Base-by-base conservation (phyloP, 2,113 vertebrate genomes). In the Mirounga angustirostris region DNA sequence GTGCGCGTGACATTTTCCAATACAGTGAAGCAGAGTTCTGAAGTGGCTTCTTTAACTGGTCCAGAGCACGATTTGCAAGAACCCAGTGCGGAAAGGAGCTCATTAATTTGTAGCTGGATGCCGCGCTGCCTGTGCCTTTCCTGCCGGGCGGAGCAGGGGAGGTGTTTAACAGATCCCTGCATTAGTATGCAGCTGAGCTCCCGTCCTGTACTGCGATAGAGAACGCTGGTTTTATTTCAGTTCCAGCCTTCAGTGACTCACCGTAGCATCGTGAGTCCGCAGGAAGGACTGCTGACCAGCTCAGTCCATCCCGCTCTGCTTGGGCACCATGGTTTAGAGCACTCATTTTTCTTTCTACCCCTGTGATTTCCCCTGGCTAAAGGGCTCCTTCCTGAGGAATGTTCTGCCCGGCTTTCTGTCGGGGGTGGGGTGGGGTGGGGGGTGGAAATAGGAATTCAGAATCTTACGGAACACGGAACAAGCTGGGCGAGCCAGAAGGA, bases 201-300 rank as follows among this genome's bases (percentile, higher is more conserved):
- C 24, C 8, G 12, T 80, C 95, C 91, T n/a, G 24, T 8, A 2
- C 13, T 3, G 8, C 11, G 58, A 13, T 7, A 40, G 46, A 86
- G 79, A 92, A 71, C 10, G 33, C 63, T 84, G 83, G 95, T 95
- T 93, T 74, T 76, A 61, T 89, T 95, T 2, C 12, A 0, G 85
- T 96, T 93, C 91, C 69, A 81, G 95, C 56, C 22, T 13, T 0
- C 67, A 74, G 97, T 97, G 98, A 95, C 88, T 98, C 96, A 56
- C 74, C 11, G 36, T 18, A 30, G 81, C 94, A 65, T 88, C 65
- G 26, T 71, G 79, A 93, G 73, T 96, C 97, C 95, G 28, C 0
- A 0, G 46, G 43, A 16, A 56, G 86, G 95, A 87, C 56, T 22
- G 22, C 95, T 50, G 82, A 76, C 96, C 54, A 21, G 81, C 80